These are phyloP conservation scores for Ecliptopera silaceata DNA, from an alignment of 2,888 invertebrate species.

Conservation along the genomic window DNA sequence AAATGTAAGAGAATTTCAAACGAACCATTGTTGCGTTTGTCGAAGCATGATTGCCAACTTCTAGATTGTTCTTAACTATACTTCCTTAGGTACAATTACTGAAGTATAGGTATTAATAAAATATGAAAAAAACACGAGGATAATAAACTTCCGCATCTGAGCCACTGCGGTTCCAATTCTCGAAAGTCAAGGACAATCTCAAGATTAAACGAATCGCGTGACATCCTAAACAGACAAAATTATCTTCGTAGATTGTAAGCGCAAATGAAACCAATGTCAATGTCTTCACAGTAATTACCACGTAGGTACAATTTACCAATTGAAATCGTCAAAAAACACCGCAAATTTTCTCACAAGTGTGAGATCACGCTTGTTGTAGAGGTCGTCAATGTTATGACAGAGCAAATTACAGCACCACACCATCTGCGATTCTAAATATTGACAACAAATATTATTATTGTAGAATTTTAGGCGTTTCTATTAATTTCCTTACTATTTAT, in stretches of 20 bases:
- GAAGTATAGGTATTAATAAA: background rate
- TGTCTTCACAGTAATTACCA: slow-evolving; percentile 23
- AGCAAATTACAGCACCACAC: background rate
- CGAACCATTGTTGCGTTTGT: background rate
- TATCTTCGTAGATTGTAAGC: slow-evolving; percentile 28
- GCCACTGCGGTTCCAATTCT: background rate
- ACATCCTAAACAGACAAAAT: slow-evolving; percentile 24
- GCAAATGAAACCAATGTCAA: slow-evolving; percentile 34
- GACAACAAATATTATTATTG: too few relatives aligned
- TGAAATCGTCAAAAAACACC: slow-evolving; percentile 28
- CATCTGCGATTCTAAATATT: too few relatives aligned
- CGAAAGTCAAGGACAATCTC: slow-evolving; percentile 16
- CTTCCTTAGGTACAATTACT: background rate
- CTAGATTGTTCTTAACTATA: slow-evolving; percentile 2
- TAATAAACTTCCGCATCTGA: slow-evolving; percentile 1
- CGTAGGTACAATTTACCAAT: slow-evolving; percentile 30
- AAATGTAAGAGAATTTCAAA: slow-evolving; percentile 2
- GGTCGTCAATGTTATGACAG: slow-evolving; percentile 7
- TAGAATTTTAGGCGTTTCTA: background rate
- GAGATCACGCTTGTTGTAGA: slow-evolving; percentile 28
- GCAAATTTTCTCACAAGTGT: slow-evolving; percentile 30
- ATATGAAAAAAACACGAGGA: background rate
- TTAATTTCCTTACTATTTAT: too few relatives aligned
- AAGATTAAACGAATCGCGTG: slow-evolving; percentile 31
- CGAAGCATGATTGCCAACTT: background rate